phyloP scores from a whole-genome alignment of 2,113 vertebrate genomes.

The Tachysurus fulvidraco region DNA sequence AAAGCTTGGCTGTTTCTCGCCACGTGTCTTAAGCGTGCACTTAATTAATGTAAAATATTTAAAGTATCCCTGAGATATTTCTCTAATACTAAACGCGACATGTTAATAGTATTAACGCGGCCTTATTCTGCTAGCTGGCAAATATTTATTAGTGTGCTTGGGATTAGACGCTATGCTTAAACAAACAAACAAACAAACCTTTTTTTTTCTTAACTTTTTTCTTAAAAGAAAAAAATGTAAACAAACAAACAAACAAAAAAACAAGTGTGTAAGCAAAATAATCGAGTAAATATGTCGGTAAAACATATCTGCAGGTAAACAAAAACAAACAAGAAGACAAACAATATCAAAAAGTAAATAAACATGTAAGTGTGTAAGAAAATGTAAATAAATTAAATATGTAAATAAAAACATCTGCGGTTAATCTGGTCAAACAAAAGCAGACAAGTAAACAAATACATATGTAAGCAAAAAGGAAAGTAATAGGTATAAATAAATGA shows the following conservation, averaged over 20 bases:
- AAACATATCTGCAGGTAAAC: no score
- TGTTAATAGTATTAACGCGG: constrained; percentile 48
- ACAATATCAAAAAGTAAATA: no score
- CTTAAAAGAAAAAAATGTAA: not conserved
- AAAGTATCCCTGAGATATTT: constrained; percentile 48
- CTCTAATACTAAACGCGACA: not conserved
- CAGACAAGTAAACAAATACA: no score
- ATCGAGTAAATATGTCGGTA: no score
- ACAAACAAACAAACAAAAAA: no score
- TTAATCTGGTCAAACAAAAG: no score
- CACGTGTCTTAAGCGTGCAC: constrained; percentile 9
- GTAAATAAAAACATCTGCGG: no score
- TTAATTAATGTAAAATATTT: constrained; percentile 52
- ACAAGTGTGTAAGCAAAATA: no score
- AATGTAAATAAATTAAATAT: no score
- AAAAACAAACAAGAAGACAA: no score
- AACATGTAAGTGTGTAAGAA: no score
- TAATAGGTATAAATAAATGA: not conserved
- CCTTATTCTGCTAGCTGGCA: constrained; percentile 57
- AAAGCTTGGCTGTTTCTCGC: constrained; percentile 52
- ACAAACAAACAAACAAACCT: not conserved
- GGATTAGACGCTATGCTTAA: not conserved
- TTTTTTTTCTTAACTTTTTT: no score
- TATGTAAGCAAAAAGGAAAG: not conserved
- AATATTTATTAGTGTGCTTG: constrained; percentile 45